A percentile compares a stretch with the other conserved stretches of the same genome.
Conservation (phyloP, 92 coral and sea anemone genomes). For the Phenganax stokvisi region DNA sequence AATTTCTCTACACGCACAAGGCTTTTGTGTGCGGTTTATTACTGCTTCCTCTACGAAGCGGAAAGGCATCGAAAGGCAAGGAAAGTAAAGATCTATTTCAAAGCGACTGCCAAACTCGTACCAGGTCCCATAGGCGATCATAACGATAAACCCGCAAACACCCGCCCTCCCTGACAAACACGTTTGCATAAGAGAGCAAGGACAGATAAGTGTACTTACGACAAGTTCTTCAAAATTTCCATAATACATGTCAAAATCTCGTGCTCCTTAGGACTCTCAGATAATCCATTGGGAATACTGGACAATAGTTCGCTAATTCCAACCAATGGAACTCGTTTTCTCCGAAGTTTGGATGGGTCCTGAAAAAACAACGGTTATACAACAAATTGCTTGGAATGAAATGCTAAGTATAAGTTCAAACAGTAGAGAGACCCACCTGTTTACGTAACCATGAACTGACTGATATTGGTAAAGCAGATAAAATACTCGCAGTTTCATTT, state of each 20-base stretch:
- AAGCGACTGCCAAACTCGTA: no score
- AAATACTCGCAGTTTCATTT: slow-evolving; percentile 68
- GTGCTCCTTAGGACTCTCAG: slow-evolving; percentile 60
- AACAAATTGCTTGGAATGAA: background rate
- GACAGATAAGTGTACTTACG: background rate
- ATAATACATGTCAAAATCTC: slow-evolving; percentile 63
- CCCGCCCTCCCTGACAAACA: no score
- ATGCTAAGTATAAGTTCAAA: background rate
- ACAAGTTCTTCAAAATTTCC: slow-evolving; percentile 59
- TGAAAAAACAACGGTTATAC: slow-evolving; percentile 20
- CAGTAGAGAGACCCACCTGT: slow-evolving; percentile 54
- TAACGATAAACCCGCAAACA: no score
- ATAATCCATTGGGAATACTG: slow-evolving; percentile 51
- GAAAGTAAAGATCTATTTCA: no score
- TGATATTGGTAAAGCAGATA: slow-evolving; percentile 78
- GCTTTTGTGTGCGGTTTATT: no score
- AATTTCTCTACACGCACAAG: no score
- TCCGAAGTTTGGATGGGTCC: slow-evolving; percentile 67
- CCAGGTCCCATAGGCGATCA: no score
- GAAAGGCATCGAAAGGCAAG: no score
- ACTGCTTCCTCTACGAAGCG: no score
- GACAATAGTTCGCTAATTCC: slow-evolving; percentile 68
- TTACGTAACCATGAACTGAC: slow-evolving; percentile 91
- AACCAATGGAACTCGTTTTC: slow-evolving; percentile 58
- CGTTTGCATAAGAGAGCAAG: no score